Percentiles rank a stretch among this genome's conserved stretches.
Evolutionary conservation across 1,140 invertebrate genomes (phyloP).

Genomic region (Capitella teleta): DNA sequence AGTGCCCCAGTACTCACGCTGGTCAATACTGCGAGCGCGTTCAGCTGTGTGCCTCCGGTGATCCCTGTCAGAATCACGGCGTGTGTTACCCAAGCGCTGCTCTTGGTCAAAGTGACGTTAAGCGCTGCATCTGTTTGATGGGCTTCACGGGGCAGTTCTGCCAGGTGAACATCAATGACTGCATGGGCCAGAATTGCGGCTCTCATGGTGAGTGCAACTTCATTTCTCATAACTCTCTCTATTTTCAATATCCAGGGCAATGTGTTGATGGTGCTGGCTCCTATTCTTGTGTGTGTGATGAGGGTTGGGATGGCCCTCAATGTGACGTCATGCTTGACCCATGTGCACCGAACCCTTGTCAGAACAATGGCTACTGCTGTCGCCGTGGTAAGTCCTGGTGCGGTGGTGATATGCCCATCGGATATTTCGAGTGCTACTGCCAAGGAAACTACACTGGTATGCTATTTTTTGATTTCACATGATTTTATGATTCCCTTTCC

Average conservation of each 20-base stretch:
- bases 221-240: not conserved
- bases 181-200: slow-evolving; percentile 16
- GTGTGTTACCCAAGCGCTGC: slow-evolving; percentile 43
- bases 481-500: not conserved
- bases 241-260: not conserved
- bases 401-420: slow-evolving; percentile 2
- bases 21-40: slow-evolving; percentile 6
- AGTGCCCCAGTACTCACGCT: not conserved
- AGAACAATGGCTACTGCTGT: slow-evolving; percentile 20
- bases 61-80: slow-evolving; percentile 65
- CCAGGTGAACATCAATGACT: slow-evolving; percentile 21
- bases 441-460: slow-evolving; percentile 3
- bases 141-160: slow-evolving; percentile 19
- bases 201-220: slow-evolving; percentile 11
- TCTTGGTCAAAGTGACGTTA: not conserved
- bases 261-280: slow-evolving; percentile 9
- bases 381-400: slow-evolving; percentile 13
- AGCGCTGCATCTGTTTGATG: slow-evolving; percentile 17
- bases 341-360: slow-evolving; percentile 19
- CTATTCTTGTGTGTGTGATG: slow-evolving; percentile 17
- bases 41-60: slow-evolving; percentile 6
- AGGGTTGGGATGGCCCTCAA: slow-evolving; percentile 10
- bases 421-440: slow-evolving; percentile 14
- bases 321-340: slow-evolving; percentile 15
- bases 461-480: not conserved